Evolutionary conservation across 2,888 invertebrate species (phyloP), one percentile per base, ranked within the genome.

Genomic region (Seira sanloemensis): DNA sequence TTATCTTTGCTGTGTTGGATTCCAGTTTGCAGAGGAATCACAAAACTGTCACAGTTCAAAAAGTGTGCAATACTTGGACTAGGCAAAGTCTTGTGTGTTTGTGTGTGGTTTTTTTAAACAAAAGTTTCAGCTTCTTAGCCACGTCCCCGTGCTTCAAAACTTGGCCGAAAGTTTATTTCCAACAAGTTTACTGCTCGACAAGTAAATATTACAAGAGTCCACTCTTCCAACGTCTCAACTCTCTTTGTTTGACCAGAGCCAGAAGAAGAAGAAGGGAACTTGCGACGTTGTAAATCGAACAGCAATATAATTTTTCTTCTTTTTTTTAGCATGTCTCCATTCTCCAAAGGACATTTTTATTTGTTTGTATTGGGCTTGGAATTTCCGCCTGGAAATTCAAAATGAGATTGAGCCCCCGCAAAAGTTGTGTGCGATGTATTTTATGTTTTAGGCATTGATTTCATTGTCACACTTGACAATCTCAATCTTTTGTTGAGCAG

Each of bases 211-310:
- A 24, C 37, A 7, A 12, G 16, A 23, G 26, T 62, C 50, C 2
- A 50, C n/a, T 2, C 16, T 50, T n/a, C n/a, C n/a, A n/a, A n/a
- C n/a, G n/a, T n/a, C n/a, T n/a, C n/a, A n/a, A n/a, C 2, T 50
- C n/a, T 16, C 50, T 50, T n/a, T n/a, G n/a, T 50, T 50, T 50
- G 50, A 50, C 50, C 50, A 50, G 50, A 50, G 50, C 50, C 2
- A 50, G 12, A 12, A 12, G 5, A 37, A 37, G 37, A 37, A n/a
- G n/a, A n/a, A n/a, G n/a, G n/a, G n/a, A 50, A 16, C 50, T 50
- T 9, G 19, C 62, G 27, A 77, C 69, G 27, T 77, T 69, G 69
- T 69, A 77, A 77, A 69, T 69, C 26, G 69, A 77, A 69, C n/a
- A 24, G 12, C 12, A 12, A n/a, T 2, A 26, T 77, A 68, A 77